phyloP scores from a whole-genome alignment of 2,797 vertebrate genomes.

The Tangara arthus region DNA sequence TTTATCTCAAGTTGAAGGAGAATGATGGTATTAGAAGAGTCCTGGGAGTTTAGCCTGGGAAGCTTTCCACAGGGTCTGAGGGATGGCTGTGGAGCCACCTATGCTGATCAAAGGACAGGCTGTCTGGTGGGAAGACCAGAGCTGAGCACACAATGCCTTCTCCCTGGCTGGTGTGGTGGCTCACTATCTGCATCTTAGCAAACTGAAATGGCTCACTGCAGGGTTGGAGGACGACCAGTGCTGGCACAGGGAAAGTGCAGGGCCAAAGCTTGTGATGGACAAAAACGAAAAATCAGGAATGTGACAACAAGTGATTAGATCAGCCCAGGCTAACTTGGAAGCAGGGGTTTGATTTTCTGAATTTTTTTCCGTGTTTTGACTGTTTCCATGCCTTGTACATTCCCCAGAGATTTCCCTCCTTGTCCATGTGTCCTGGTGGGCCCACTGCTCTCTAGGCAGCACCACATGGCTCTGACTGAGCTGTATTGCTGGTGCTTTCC shows the following conservation, averaged over 20 bases:
- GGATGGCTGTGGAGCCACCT: background rate
- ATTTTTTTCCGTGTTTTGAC: background rate
- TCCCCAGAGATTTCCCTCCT: background rate
- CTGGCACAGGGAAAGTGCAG: background rate
- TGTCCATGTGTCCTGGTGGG: background rate
- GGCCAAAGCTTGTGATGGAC: background rate
- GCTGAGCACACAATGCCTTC: background rate
- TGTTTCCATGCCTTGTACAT: background rate
- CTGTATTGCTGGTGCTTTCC: background rate
- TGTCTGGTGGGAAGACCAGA: background rate
- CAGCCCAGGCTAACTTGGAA: background rate
- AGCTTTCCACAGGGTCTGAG: background rate
- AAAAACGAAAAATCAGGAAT: background rate
- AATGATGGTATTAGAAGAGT: background rate
- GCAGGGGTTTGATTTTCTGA: background rate
- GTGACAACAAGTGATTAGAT: background rate
- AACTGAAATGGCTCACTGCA: background rate
- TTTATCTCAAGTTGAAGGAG: background rate
- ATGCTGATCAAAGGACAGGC: background rate
- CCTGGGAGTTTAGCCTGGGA: background rate
- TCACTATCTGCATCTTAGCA: background rate
- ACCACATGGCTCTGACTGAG: background rate
- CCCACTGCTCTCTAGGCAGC: accelerated
- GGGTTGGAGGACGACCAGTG: background rate
- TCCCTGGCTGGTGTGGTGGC: background rate